Evolutionary conservation across 2,113 vertebrate genomes (phyloP), one percentile per base, ranked within the genome.

Genomic region (Sylvia atricapilla): DNA sequence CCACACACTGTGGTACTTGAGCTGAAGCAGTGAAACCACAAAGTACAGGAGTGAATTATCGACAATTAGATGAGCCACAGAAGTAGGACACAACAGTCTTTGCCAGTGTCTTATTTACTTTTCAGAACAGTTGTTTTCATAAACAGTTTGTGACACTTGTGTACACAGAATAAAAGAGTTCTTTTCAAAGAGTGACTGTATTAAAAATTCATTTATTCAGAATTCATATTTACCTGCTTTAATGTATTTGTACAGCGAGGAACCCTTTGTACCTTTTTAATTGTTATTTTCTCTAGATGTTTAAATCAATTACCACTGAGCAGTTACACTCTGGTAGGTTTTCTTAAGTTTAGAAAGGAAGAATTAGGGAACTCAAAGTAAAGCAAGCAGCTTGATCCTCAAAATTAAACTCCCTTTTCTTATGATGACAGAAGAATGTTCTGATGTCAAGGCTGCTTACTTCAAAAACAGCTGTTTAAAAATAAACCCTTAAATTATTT

Each of bases 161-260:
- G 70, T 93, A 70, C 78, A 67, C 87, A 80, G 81, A 95, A 87
- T 73, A 50, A 94, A 84, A 95, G 89, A 87, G 67, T 52, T 58
- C 11, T 87, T 93, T 96, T 95, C 95, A 93, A 94, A 96, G 94
- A 76, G 64, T 27, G 41, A 64, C 58, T 49, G 15, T 81, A 90
- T 96, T 96, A 94, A 92, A 94, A 90, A 96, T 95, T 94, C 63
- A 95, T 96, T 95, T 96, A 93, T 93, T 95, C 94, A 86, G 75
- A 86, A 77, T 84, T 94, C 68, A 79, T 95, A 87, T 95, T 95
- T 96, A 75, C 82, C 67, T 80, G 41, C 85, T 94, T 93, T 81
- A 86, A 92, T 95, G 64, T 92, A 81, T 96, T 96, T 96, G 89
- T 95, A 77, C 88, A 94, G 76, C 0, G 0, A 67, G 73, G 13